These are phyloP conservation scores for Takifugu ocellatus DNA, from an alignment of 2,797 vertebrate genomes.

Conservation along the genomic window DNA sequence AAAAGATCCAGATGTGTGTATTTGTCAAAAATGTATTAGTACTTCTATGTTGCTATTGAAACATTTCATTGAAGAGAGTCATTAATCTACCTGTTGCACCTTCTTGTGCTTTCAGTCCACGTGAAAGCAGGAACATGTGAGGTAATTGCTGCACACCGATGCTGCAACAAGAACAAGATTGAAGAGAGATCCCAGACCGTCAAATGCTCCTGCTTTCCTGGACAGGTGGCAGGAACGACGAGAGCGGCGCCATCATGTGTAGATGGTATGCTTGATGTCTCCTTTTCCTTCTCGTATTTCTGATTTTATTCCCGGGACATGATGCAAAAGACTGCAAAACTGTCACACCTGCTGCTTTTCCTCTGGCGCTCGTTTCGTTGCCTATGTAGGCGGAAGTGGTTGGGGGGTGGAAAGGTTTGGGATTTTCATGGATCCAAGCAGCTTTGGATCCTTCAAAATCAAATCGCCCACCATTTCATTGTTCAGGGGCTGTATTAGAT, in stretches of 20 bases:
- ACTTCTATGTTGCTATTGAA: too few species aligned
- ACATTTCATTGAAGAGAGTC: too few species aligned
- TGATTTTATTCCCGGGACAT: conserved; percentile 22
- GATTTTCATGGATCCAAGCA: conserved; percentile 1
- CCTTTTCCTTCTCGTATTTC: conserved; percentile 37
- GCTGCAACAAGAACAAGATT: conserved; percentile 97
- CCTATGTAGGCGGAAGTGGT: conserved; percentile 17
- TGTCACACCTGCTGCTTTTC: conserved; percentile 22
- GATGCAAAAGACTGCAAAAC: conserved; percentile 2
- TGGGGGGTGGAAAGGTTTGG: too few species aligned
- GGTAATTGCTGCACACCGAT: conserved; percentile 93
- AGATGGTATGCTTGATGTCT: conserved; percentile 81
- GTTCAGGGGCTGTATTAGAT: conserved; percentile 12
- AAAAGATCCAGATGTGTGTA: too few species aligned
- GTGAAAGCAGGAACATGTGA: conserved; percentile 94
- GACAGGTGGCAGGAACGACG: conserved; percentile 97
- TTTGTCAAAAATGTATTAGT: too few species aligned
- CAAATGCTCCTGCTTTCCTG: conserved; percentile 96
- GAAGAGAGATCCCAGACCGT: conserved; percentile 97
- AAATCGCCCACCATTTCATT: conserved; percentile 23
- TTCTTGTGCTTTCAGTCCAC: conserved; percentile 77
- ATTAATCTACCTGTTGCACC: conserved; percentile 10
- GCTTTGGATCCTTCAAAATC: conserved; percentile 32
- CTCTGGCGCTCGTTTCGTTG: conserved; percentile 17
- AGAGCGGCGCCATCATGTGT: conserved; percentile 93